Evolutionary conservation across 92 coral and sea anemone genomes (phyloP).

Genomic region (Pocillopora meandrina): DNA sequence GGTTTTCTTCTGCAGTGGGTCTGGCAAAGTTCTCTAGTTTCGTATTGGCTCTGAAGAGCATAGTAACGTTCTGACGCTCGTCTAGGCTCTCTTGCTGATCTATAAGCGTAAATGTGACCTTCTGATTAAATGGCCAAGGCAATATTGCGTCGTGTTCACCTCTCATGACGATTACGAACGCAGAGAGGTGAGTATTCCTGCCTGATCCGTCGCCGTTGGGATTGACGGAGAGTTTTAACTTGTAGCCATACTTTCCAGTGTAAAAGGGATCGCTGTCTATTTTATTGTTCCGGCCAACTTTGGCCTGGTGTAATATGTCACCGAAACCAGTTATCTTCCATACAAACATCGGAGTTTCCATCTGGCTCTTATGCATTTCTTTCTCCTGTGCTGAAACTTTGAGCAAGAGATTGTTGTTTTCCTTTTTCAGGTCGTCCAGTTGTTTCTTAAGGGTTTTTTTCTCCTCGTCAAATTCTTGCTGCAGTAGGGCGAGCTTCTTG

Average conservation of each 20-base stretch:
- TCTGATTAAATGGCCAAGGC: conserved; percentile 64
- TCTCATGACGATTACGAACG: conserved; percentile 51
- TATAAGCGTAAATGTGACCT: conserved; percentile 52
- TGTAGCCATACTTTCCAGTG: conserved; percentile 60
- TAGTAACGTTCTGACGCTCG: conserved; percentile 32
- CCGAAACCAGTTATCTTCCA: conserved; percentile 57
- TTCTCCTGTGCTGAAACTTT: conserved; percentile 33
- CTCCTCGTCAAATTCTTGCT: conserved; percentile 23
- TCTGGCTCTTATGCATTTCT: conserved; percentile 3
- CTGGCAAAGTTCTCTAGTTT: conserved; percentile 48
- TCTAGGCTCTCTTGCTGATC: conserved; percentile 53
- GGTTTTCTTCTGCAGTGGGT: conserved; percentile 49
- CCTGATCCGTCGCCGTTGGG: conserved; percentile 47
- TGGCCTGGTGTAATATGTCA: conserved; percentile 34
- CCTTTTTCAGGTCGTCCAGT: conserved; percentile 40
- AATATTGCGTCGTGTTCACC: conserved; percentile 71
- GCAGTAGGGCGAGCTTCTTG: conserved; percentile 27
- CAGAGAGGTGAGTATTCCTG: conserved; percentile 47
- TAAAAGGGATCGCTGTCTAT: conserved; percentile 54
- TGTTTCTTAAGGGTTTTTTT: conserved; percentile 22
- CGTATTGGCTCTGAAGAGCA: conserved; percentile 37
- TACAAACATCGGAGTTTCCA: conserved; percentile 32
- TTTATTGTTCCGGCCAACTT: conserved; percentile 36
- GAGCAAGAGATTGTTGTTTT: conserved; percentile 26
- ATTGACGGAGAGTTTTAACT: conserved; percentile 46